Conservation (phyloP, 2,888 invertebrate genomes). For the Pemphredon lugubris region DNA sequence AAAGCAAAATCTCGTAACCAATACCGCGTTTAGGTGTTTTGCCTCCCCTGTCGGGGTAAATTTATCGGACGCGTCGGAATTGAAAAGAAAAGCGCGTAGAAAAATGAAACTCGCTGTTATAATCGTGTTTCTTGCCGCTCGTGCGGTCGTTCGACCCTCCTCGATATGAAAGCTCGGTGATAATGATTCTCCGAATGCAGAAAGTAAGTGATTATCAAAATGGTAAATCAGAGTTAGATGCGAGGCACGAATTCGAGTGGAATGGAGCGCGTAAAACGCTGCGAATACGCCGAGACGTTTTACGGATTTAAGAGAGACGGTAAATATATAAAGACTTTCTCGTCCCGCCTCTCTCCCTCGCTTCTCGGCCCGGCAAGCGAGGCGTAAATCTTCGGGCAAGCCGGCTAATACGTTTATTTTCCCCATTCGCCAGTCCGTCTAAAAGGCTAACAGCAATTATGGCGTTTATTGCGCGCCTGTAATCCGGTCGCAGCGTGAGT, state of each 20-base stretch:
- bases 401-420: constrained; percentile 55
- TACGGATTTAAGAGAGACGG: constrained; percentile 28
- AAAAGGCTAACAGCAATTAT: constrained; percentile 61
- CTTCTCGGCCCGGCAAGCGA: constrained; percentile 24
- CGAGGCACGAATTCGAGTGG: not conserved
- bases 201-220: not conserved
- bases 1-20: too few relatives aligned
- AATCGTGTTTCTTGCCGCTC: too few relatives aligned
- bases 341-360: constrained; percentile 23
- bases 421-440: constrained; percentile 35
- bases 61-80: too few relatives aligned
- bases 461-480: constrained; percentile 62
- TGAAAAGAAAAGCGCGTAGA: too few relatives aligned
- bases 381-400: constrained; percentile 44
- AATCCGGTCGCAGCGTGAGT: constrained; percentile 64
- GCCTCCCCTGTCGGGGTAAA: too few relatives aligned
- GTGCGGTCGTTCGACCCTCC: too few relatives aligned
- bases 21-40: too few relatives aligned
- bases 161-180: not conserved
- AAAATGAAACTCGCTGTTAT: too few relatives aligned
- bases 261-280: not conserved
- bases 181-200: not conserved
- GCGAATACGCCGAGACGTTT: constrained; percentile 24
- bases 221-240: not conserved
- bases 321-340: constrained; percentile 46